Percentiles rank a stretch among this genome's conserved stretches.
Evolutionary conservation across 2,888 invertebrate genomes (phyloP).

Genomic region (Agrotis puta): DNA sequence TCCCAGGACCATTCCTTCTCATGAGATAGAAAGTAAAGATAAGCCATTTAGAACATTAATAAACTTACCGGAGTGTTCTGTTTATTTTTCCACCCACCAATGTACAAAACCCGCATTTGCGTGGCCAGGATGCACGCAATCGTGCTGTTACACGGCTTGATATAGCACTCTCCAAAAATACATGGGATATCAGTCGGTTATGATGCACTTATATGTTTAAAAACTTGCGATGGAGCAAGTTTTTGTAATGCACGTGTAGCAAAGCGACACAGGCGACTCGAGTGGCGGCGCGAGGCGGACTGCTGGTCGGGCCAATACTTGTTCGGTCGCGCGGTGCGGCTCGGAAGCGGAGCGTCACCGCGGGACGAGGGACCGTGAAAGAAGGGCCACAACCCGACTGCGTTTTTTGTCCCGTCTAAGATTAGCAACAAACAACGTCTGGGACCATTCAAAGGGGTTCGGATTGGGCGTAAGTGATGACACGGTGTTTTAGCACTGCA

Average conservation of each 20-base stretch:
- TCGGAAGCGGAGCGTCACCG: conserved; percentile 69
- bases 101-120: conserved; percentile 82
- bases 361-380: conserved; percentile 81
- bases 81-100: conserved; percentile 85
- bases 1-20: conserved; percentile 62
- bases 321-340: conserved; percentile 60
- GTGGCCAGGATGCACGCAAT: conserved; percentile 78
- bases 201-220: conserved; percentile 77
- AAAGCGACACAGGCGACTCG: conserved; percentile 75
- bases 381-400: conserved; percentile 84
- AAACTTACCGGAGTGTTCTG: conserved; percentile 88
- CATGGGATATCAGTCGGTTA: conserved; percentile 72
- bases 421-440: conserved; percentile 85
- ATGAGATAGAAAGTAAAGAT: conserved; percentile 66
- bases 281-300: conserved; percentile 82
- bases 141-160: conserved; percentile 74
- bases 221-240: conserved; percentile 78
- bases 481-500: conserved; percentile 32
- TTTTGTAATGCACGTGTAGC: conserved; percentile 67
- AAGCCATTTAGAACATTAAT: conserved; percentile 69
- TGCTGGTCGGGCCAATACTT: conserved; percentile 68
- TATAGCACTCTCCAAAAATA: conserved; percentile 78
- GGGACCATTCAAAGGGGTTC: conserved; percentile 75
- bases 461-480: conserved; percentile 55
- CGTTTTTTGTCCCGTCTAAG: conserved; percentile 87